Percentiles rank a stretch among this genome's conserved stretches.
These are phyloP conservation scores for Ochropleura plecta DNA, from an alignment of 2,888 invertebrate genomes.

Conservation along the genomic window DNA sequence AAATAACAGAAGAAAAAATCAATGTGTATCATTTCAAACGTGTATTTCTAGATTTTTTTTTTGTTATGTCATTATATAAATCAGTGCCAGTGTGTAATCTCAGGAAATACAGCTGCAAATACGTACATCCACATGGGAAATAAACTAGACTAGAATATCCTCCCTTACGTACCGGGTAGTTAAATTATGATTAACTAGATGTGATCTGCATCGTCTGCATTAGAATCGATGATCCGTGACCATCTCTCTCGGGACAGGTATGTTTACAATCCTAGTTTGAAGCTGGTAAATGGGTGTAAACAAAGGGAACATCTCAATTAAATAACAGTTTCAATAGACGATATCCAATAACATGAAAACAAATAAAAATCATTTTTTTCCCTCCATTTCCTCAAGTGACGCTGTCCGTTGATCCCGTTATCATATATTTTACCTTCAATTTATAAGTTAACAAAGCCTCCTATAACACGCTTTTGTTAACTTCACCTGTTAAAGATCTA, in stretches of 20 bases:
- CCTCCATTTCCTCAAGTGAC: too few species aligned
- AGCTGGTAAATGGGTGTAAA: not conserved
- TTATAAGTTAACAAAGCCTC: too few species aligned
- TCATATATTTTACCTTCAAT: too few species aligned
- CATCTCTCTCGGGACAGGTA: slow-evolving; percentile 27
- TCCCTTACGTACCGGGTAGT: slow-evolving; percentile 26
- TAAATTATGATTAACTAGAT: slow-evolving; percentile 61
- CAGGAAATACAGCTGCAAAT: not conserved
- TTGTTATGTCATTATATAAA: not conserved
- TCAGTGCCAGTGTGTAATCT: not conserved
- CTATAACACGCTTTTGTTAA: too few species aligned
- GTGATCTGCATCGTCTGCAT: slow-evolving; percentile 48
- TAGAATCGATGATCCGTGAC: slow-evolving; percentile 57
- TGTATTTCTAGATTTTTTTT: not conserved
- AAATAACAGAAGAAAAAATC: slow-evolving; percentile 1
- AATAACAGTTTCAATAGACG: not conserved
- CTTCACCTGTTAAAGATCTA: too few species aligned
- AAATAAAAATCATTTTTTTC: too few species aligned
- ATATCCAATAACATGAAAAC: not conserved
- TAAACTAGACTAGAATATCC: slow-evolving; percentile 39
- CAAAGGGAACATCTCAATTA: not conserved
- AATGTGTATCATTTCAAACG: not conserved
- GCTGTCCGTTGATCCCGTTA: too few species aligned
- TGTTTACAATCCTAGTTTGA: slow-evolving; percentile 16
- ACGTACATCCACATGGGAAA: slow-evolving; percentile 44